Evolutionary conservation across 2,113 vertebrate species (phyloP).

Genomic region (Megalops atlanticus): DNA sequence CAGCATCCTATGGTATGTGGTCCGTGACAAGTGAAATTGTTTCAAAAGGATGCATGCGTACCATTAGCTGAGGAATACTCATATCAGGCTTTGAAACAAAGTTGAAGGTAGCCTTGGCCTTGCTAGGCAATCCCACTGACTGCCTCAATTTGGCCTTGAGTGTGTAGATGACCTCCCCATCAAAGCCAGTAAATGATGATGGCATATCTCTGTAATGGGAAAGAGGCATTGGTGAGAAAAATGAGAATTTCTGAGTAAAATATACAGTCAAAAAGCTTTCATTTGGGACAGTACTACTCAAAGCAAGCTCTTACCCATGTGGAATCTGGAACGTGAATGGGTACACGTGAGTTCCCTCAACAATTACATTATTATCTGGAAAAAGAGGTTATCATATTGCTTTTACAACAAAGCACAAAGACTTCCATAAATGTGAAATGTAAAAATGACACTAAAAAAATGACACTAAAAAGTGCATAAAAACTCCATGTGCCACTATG

Average conservation of each 20-base stretch:
- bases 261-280: neutral
- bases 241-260: neutral
- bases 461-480: no score
- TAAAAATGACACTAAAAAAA: no score
- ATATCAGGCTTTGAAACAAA: conserved; percentile 45
- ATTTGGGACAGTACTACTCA: neutral
- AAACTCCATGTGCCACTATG: no score
- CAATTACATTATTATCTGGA: conserved; percentile 55
- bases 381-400: neutral
- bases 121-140: conserved; percentile 58
- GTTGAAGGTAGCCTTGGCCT: conserved; percentile 47
- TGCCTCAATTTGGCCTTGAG: conserved; percentile 60
- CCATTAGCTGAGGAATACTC: conserved; percentile 46
- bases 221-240: neutral
- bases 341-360: conserved; percentile 61
- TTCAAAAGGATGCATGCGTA: conserved; percentile 27
- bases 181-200: conserved; percentile 49
- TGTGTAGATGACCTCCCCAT: conserved; percentile 61
- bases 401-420: neutral
- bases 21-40: neutral
- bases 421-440: neutral
- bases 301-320: conserved; percentile 48
- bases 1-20: neutral
- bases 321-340: conserved; percentile 69
- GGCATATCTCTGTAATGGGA: conserved; percentile 55